phyloP scores from a whole-genome alignment of 2,113 vertebrate species.

The Campylomormyrus tamandua region DNA sequence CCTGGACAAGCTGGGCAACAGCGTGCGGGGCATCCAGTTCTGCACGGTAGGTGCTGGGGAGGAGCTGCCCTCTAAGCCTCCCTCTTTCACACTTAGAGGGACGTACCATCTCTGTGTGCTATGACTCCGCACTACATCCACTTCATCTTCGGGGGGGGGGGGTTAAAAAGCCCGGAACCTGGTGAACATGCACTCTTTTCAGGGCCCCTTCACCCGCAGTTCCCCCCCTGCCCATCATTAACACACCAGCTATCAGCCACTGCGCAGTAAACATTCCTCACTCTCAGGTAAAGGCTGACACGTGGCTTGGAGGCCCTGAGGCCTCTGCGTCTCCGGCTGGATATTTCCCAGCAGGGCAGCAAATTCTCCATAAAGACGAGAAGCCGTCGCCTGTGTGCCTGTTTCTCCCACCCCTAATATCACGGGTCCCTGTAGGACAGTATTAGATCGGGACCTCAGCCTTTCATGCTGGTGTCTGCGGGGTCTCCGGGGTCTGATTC shows the following conservation, averaged over 20 bases:
- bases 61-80: neutral
- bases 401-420: neutral
- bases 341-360: neutral
- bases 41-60: constrained; percentile 75
- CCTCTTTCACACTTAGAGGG: neutral
- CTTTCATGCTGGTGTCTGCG: neutral
- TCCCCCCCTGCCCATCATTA: neutral
- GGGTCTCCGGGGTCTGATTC: neutral
- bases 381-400: neutral
- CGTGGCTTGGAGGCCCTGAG: neutral
- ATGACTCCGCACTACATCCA: neutral
- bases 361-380: neutral
- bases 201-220: neutral
- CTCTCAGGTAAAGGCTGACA: neutral
- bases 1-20: constrained; percentile 96
- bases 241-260: neutral
- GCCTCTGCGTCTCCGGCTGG: neutral
- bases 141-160: neutral
- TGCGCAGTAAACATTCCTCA: neutral
- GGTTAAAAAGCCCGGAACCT: neutral
- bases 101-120: neutral
- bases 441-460: neutral
- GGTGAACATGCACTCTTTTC: neutral
- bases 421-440: neutral
- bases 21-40: constrained; percentile 93